Conservation (phyloP, 1,140 invertebrate genomes). For the Steinernema khuongi region DNA sequence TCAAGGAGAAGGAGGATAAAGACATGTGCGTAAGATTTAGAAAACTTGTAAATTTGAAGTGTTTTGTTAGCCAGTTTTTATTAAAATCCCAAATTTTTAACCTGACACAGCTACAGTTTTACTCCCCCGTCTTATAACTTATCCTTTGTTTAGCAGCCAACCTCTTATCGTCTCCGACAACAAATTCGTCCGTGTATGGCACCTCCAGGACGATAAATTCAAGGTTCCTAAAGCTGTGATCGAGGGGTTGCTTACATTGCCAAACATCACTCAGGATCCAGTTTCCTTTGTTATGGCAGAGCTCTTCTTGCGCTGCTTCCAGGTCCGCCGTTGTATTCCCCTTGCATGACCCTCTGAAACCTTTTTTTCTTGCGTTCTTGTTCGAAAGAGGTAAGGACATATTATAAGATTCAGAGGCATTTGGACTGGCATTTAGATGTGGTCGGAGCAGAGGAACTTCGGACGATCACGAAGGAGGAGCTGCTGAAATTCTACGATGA, state of each 20-base stretch:
- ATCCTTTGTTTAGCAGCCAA: constrained; percentile 54
- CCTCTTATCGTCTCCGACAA: constrained; percentile 75
- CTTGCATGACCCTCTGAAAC: no score
- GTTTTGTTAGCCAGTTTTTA: constrained; percentile 14
- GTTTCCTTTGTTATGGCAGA: no score
- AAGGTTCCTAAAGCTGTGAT: constrained; percentile 82
- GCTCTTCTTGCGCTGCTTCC: no score
- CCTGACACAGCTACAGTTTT: no score
- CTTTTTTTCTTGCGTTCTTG: no score
- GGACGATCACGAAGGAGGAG: constrained; percentile 73
- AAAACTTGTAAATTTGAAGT: background rate
- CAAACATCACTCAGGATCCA: no score
- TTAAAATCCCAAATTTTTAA: no score
- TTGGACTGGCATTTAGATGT: no score
- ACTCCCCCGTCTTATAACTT: constrained; percentile 37
- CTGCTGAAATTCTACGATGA: constrained; percentile 73
- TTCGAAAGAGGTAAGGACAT: no score
- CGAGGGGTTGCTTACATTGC: no score
- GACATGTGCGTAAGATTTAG: constrained; percentile 63
- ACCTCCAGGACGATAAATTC: constrained; percentile 87
- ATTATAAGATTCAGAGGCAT: no score
- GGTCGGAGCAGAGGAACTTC: constrained; percentile 76
- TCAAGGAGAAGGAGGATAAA: constrained; percentile 65
- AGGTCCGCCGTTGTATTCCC: no score
- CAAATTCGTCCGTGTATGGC: constrained; percentile 76